Base-by-base conservation (phyloP, 2,113 vertebrate genomes). In the Cichladusa arquata region DNA sequence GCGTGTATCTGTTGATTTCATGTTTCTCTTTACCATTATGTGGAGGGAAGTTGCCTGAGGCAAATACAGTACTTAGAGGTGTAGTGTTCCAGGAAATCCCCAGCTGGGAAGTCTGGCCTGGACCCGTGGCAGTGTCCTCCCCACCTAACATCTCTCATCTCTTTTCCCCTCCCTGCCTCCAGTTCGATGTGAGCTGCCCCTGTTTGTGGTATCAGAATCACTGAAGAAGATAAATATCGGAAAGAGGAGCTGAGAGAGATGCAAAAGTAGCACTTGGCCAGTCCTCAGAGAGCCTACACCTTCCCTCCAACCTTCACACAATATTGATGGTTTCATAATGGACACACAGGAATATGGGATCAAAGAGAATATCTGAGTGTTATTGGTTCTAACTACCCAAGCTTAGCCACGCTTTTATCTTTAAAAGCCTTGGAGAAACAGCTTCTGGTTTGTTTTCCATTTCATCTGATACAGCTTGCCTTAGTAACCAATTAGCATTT, bases 371-470 rank as follows among this genome's bases (percentile, higher is more conserved):
- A 67, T 47, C 70, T 87, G 64, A 95, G 82, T 93, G 48, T 44
- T 87, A 84, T 65, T 93, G 95, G 86, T 92, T 88, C 88, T 88
- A 86, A 96, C 89, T 85, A 91, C 93, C 95, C 83, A 85, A 94
- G 86, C 66, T 95, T 80, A 94, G 91, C 91, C 87, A 61, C 22
- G 42, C 86, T 97, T 97, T 97, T 96, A 96, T 92, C 93, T 97
- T 97, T 92, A 96, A 97, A 97, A 96, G 77, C 94, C 82, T 93
- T 86, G 51, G 64, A 96, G 93, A 94, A 96, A 93, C 78, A 81
- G 34, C 40, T 94, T 93, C 89, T 96, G 81, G 56, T 95, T 95
- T 93, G 93, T 90, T 96, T 95, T 89, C 62, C 62, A 90, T 94
- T 95, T 95, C 69, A 67, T 82, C 88, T 84, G 65, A 92, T 94